These are phyloP conservation scores for Microctonus hyperodae DNA, from an alignment of 2,888 invertebrate genomes.

Conservation along the genomic window DNA sequence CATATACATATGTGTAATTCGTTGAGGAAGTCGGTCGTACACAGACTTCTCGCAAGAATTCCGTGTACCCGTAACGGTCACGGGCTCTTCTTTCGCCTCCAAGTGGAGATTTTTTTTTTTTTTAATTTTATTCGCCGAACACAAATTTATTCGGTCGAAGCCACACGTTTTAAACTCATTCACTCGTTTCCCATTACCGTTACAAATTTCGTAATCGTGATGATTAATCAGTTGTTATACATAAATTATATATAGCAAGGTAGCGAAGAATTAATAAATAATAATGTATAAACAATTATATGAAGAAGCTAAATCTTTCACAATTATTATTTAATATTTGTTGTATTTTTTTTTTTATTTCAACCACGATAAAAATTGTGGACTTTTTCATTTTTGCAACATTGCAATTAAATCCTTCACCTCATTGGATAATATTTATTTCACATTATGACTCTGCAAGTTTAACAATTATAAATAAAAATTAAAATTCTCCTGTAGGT, in stretches of 20 bases:
- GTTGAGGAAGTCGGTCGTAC: slow-evolving; percentile 22
- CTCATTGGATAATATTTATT: neutral
- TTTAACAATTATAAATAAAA: slow-evolving; percentile 11
- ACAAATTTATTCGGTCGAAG: neutral
- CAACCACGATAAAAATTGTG: no score
- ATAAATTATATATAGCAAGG: neutral
- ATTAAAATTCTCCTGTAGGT: slow-evolving; percentile 29
- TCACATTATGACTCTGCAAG: neutral
- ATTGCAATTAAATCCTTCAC: no score
- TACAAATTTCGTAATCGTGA: neutral
- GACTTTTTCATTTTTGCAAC: no score
- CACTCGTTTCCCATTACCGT: neutral
- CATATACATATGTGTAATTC: no score
- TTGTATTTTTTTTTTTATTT: no score
- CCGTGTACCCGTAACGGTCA: slow-evolving; percentile 29
- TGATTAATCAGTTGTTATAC: no score
- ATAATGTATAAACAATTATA: neutral
- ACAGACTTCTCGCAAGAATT: slow-evolving; percentile 16
- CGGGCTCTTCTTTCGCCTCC: slow-evolving; percentile 18
- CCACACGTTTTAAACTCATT: neutral
- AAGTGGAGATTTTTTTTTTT: neutral
- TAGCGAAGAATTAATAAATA: neutral
- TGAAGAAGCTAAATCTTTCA: no score
- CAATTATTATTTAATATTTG: no score
- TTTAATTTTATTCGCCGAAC: neutral